phyloP scores from a whole-genome alignment of 2,888 invertebrate genomes.

The Rhogogaster chlorosoma region DNA sequence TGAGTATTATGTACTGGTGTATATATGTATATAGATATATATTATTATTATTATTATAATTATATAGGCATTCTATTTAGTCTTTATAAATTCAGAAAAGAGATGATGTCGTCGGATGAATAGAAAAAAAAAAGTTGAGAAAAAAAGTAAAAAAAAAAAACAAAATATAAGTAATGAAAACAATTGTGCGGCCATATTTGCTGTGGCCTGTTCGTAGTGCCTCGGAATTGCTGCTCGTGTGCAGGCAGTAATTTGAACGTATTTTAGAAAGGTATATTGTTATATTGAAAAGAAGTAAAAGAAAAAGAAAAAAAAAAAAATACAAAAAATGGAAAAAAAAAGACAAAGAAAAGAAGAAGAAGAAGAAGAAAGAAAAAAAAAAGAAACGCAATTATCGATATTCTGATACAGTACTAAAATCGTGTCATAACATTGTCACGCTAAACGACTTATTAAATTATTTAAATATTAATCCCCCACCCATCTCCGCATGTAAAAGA shows the following conservation, averaged over 20 bases:
- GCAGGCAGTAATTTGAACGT: conserved; percentile 76
- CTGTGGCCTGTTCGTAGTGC: conserved; percentile 78
- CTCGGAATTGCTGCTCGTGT: conserved; percentile 77
- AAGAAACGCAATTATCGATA: conserved; percentile 50
- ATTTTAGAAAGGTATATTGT: conserved; percentile 76
- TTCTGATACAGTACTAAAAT: conserved; percentile 49
- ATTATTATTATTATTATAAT: conserved; percentile 65
- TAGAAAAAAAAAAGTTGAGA: background rate
- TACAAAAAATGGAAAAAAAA: conserved; percentile 41
- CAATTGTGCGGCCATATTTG: conserved; percentile 76
- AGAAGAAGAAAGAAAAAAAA: conserved; percentile 44
- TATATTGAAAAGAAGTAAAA: conserved; percentile 71
- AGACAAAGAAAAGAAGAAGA: conserved; percentile 51
- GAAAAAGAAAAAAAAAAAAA: conserved; percentile 50
- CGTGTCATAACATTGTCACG: conserved; percentile 69
- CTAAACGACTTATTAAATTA: conserved; percentile 74
- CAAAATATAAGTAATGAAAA: background rate
- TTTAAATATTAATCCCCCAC: conserved; percentile 64
- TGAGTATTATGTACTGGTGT: conserved; percentile 32
- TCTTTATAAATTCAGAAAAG: conserved; percentile 61
- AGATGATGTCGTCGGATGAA: conserved; percentile 59
- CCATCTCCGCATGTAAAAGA: background rate
- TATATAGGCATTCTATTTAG: conserved; percentile 65
- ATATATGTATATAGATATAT: conserved; percentile 55
- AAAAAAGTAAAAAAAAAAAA: background rate